A percentile compares a stretch with the other conserved stretches of the same genome.
Conservation (phyloP, 92 coral and sea anemone genomes). For the Paragorgia papillata region DNA sequence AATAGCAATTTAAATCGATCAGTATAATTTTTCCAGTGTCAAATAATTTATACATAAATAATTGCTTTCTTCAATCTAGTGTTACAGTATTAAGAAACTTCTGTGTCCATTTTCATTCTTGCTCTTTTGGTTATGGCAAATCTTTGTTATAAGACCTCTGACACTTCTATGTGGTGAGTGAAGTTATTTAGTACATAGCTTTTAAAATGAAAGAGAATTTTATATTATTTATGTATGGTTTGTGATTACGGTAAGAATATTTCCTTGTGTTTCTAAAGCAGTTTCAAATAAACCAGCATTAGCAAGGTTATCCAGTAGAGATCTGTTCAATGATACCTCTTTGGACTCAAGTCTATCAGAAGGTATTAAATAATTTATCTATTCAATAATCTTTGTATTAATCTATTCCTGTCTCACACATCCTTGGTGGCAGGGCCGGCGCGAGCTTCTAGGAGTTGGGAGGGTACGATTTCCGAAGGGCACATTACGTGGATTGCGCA, state of each 20-base stretch:
- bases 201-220: no score
- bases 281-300: constrained; percentile 20
- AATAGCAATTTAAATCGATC: no score
- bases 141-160: constrained; percentile 18
- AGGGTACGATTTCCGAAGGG: no score
- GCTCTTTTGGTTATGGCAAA: constrained; percentile 21
- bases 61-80: constrained; percentile 1
- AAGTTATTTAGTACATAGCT: neutral
- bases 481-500: no score
- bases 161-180: constrained; percentile 22
- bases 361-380: no score
- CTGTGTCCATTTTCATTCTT: constrained; percentile 20
- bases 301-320: constrained; percentile 1
- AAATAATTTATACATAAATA: neutral
- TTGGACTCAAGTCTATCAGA: constrained; percentile 73
- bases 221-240: no score
- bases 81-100: constrained; percentile 1
- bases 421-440: no score
- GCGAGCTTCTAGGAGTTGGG: no score
- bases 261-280: neutral
- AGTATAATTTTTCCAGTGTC: no score
- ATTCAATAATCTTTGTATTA: no score
- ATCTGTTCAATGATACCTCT: constrained; percentile 44
- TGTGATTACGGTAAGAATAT: no score
- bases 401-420: no score